Percentiles rank a stretch among this genome's conserved stretches.
These are phyloP conservation scores for Tyrophagus putrescentiae DNA, from an alignment of 1,140 invertebrate species.

Conservation along the genomic window DNA sequence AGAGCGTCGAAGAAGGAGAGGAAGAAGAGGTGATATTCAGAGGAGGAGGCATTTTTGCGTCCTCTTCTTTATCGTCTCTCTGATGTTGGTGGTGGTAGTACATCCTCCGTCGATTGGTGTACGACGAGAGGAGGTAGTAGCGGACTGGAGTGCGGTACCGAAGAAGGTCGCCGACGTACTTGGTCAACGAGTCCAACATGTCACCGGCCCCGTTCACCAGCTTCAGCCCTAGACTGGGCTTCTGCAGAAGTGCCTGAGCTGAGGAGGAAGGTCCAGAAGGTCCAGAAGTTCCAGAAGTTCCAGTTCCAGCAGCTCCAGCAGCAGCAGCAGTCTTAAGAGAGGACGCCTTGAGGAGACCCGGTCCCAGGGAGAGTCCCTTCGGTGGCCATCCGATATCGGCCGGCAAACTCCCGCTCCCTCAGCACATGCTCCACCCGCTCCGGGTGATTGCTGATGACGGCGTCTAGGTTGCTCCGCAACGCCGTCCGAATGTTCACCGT, in stretches of 20 bases:
- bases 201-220: conserved; percentile 1
- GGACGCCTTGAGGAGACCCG: too few species aligned
- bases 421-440: conserved; percentile 23
- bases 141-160: neutral
- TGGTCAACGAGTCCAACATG: conserved; percentile 18
- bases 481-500: conserved; percentile 22
- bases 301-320: too few species aligned
- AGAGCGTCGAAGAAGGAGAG: too few species aligned
- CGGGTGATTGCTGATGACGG: conserved; percentile 28
- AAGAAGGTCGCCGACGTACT: conserved; percentile 17
- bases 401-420: conserved; percentile 22
- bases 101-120: neutral
- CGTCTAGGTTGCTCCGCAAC: conserved; percentile 25
- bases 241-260: neutral
- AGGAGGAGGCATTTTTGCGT: too few species aligned
- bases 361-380: conserved; percentile 25
- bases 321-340: too few species aligned
- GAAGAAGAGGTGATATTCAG: too few species aligned
- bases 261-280: too few species aligned
- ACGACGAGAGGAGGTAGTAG: neutral
- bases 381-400: conserved; percentile 22
- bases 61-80: too few species aligned
- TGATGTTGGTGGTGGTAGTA: too few species aligned
- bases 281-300: too few species aligned
- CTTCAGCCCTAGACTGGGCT: neutral